Evolutionary conservation across 1,140 invertebrate species (phyloP).

Genomic region (Heterodera carotae): DNA sequence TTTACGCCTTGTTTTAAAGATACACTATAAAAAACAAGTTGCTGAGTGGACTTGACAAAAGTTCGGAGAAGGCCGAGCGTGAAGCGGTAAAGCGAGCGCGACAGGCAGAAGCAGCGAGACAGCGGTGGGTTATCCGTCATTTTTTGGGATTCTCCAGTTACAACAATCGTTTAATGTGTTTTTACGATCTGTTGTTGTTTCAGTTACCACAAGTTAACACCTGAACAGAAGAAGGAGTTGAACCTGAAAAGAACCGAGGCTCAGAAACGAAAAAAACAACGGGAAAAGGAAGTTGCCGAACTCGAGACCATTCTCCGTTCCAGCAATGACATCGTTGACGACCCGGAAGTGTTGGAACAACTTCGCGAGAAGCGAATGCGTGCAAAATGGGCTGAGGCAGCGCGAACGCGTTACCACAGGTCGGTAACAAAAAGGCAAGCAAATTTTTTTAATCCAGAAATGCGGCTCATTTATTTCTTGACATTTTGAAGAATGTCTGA

Average conservation of each 20-base stretch:
- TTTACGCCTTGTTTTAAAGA: neutral
- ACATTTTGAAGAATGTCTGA: constrained; percentile 40
- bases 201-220: constrained; percentile 45
- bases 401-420: constrained; percentile 41
- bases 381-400: constrained; percentile 52
- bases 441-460: constrained; percentile 20
- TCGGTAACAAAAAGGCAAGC: constrained; percentile 24
- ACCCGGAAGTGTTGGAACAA: constrained; percentile 51
- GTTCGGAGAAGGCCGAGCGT: constrained; percentile 32
- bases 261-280: constrained; percentile 52
- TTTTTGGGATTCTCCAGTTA: neutral
- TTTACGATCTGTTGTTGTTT: neutral
- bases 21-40: constrained; percentile 37
- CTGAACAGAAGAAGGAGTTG: constrained; percentile 50
- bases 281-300: constrained; percentile 49
- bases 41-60: constrained; percentile 8
- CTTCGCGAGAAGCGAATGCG: constrained; percentile 51
- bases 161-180: neutral
- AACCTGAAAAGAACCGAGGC: constrained; percentile 50
- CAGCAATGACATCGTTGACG: constrained; percentile 50
- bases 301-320: constrained; percentile 45
- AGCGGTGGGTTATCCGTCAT: constrained; percentile 29
- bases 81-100: constrained; percentile 44
- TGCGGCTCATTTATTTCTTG: neutral
- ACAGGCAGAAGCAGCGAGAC: constrained; percentile 46